Percentiles rank a stretch among this genome's conserved stretches.
Conservation (phyloP, 2,113 vertebrate genomes). For the Zosterops japonicus region DNA sequence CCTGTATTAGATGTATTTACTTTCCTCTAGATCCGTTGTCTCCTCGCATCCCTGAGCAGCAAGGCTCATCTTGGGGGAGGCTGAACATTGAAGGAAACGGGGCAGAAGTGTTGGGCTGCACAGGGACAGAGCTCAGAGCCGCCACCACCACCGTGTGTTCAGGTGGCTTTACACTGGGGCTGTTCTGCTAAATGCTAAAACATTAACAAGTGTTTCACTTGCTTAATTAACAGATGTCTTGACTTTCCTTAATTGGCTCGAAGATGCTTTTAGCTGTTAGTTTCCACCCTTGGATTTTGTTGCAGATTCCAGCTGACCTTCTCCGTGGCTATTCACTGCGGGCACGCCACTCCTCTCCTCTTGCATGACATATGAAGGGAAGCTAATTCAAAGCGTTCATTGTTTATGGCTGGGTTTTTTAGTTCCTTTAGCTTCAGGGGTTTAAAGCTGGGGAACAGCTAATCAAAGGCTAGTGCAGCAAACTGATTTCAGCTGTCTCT, state of each 20-base stretch:
- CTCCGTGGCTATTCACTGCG: slow-evolving; percentile 23
- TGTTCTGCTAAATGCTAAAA: background rate
- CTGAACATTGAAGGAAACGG: background rate
- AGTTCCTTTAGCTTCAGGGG: slow-evolving; percentile 73
- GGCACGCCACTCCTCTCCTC: slow-evolving; percentile 59
- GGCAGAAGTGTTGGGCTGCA: background rate
- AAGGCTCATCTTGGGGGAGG: background rate
- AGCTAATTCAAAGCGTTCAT: slow-evolving; percentile 74
- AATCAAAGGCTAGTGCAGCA: slow-evolving; percentile 74
- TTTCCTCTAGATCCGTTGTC: background rate
- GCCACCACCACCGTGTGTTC: rapidly evolving
- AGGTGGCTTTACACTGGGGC: background rate
- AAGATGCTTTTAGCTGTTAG: background rate
- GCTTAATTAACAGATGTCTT: background rate
- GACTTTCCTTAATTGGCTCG: background rate
- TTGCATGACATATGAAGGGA: slow-evolving; percentile 66
- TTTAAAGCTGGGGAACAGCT: slow-evolving; percentile 69
- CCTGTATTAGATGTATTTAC: background rate
- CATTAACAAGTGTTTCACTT: background rate
- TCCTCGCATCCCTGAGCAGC: background rate
- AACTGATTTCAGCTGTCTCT: slow-evolving; percentile 78
- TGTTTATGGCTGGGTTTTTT: slow-evolving; percentile 72
- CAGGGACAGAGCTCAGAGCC: background rate
- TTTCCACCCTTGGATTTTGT: background rate
- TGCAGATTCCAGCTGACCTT: slow-evolving; percentile 49